Evolutionary conservation across 2,888 invertebrate species (phyloP).

Genomic region (Pemphredon lugubris): DNA sequence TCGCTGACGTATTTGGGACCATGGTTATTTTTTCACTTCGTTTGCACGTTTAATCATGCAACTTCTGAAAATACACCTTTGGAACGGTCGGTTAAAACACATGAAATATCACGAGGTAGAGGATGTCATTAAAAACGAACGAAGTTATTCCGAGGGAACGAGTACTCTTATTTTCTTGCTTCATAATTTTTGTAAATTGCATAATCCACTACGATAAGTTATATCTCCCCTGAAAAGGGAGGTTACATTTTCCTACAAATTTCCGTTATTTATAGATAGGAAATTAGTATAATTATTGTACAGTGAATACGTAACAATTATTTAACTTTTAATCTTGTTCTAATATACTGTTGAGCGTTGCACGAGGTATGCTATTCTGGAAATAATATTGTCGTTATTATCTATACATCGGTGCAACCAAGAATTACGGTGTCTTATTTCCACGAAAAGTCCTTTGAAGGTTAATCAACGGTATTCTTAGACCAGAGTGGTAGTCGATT

Average conservation of each 20-base stretch:
- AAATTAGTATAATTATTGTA: no score
- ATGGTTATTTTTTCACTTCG: not conserved
- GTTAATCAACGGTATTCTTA: not conserved
- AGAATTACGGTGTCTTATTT: not conserved
- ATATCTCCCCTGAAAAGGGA: no score
- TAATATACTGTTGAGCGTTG: no score
- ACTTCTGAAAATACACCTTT: constrained; percentile 14
- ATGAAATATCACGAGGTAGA: not conserved
- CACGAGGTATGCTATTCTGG: no score
- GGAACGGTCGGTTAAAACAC: not conserved
- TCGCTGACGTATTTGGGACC: not conserved
- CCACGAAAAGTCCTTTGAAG: not conserved
- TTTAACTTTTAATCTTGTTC: no score
- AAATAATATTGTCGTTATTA: not conserved
- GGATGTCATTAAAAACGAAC: not conserved
- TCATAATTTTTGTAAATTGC: no score
- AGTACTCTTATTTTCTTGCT: no score
- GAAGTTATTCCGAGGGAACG: not conserved
- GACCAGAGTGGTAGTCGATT: not conserved
- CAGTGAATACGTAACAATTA: no score
- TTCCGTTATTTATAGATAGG: no score
- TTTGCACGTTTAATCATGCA: constrained; percentile 20
- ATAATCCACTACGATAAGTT: no score
- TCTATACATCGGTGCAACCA: not conserved
- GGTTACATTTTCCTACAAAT: no score